These are phyloP conservation scores for Phylloscopus trochilus DNA, from an alignment of 2,113 vertebrate genomes.

Conservation along the genomic window DNA sequence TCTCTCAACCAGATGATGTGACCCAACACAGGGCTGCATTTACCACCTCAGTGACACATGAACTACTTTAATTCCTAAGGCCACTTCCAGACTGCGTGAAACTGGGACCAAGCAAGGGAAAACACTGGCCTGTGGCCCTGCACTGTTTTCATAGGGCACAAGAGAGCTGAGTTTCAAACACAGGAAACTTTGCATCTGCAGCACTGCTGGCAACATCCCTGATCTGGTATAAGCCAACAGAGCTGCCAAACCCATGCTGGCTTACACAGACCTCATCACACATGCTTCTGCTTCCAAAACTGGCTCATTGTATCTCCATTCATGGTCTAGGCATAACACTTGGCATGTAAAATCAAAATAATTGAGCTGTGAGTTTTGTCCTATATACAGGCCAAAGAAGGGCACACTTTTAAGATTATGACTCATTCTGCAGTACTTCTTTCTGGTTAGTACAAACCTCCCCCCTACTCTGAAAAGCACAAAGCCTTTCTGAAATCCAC, in stretches of 20 bases:
- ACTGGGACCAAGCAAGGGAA: background rate
- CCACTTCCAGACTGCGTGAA: background rate
- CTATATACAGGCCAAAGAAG: background rate
- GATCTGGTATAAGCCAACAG: background rate
- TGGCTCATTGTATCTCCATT: background rate
- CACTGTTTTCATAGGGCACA: background rate
- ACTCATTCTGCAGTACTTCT: rapidly evolving
- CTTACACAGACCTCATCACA: background rate
- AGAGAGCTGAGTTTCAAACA: background rate
- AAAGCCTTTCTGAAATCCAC: background rate
- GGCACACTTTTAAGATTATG: background rate
- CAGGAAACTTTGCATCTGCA: background rate
- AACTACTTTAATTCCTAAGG: background rate
- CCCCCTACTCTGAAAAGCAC: background rate
- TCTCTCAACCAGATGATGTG: background rate
- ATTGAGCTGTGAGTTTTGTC: background rate
- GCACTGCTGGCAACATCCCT: background rate
- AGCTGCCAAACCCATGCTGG: background rate
- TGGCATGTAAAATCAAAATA: background rate
- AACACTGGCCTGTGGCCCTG: background rate
- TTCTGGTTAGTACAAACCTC: background rate
- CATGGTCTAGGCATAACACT: background rate
- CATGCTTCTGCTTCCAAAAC: background rate
- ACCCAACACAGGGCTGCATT: background rate
- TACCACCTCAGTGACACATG: background rate